Base-by-base conservation (phyloP, 2,113 vertebrate species). In the Synodontis membranacea region DNA sequence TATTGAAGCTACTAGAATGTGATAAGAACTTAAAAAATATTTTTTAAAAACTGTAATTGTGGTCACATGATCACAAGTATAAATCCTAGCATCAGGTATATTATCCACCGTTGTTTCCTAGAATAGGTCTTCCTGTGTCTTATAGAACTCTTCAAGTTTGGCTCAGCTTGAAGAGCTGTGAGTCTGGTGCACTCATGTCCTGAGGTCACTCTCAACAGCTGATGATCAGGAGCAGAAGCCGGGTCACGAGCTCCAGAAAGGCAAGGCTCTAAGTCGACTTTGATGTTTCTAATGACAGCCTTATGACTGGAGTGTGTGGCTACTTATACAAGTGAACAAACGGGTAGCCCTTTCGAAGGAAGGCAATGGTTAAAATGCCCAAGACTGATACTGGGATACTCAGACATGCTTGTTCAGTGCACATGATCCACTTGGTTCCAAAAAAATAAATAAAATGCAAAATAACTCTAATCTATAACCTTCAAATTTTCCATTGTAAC, bases 221-320 rank as follows among this genome's bases (percentile, higher is more conserved):
- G 66, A 46, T 80, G 31, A 81, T 46, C 34, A 84, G 62, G n/a
- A 92, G 88, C 89, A 92, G 86, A 91, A 88, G 90, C 82, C 62
- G 84, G 89, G 88, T 94, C 93, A 93, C 89, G 88, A 93, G 94
- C 91, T 82, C 56, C 39, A 66, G 52, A 90, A 92, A 91, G 79
- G 84, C 82, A 50, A 86, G 90, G 88, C 90, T 92, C 92, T 93
- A 91, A 91, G 92, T 91, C 66, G 84, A 90, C 94, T 94, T 94
- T 94, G 92, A 94, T 93, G 93, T 93, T 44, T 50, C 21, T 93
- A 93, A 94, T 84, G 86, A 91, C 82, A 70, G 86, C 92, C 92
- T 93, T 91, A 92, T 93, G 93, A 94, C 92, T 85, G 82, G 89
- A 91, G 88, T 91, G 88, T 91, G 92, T 92, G 89, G 90, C 66